phyloP scores from a whole-genome alignment of 2,888 invertebrate genomes.

The Lycophotia porphyrea region DNA sequence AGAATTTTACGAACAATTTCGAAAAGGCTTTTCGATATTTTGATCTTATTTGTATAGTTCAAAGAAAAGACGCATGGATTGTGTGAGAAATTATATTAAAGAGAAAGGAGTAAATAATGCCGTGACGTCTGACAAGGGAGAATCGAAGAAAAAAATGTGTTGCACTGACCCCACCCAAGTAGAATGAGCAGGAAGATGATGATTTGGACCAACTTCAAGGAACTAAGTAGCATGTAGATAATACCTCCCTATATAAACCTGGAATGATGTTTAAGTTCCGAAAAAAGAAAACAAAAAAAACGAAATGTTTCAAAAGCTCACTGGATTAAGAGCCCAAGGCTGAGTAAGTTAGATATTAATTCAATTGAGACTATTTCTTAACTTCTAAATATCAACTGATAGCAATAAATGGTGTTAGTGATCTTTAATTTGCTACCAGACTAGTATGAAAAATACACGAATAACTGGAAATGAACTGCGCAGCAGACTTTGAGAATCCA shows the following conservation, averaged over 20 bases:
- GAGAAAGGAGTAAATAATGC: too few species aligned
- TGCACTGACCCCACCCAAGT: too few species aligned
- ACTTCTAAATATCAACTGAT: not conserved
- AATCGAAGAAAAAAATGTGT: too few species aligned
- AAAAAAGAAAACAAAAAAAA: too few species aligned
- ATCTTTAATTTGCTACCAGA: not conserved
- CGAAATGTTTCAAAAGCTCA: not conserved
- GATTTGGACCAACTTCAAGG: too few species aligned
- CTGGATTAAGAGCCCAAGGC: not conserved
- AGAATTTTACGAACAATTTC: not conserved
- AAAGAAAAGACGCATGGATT: too few species aligned
- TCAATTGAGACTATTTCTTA: not conserved
- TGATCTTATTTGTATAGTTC: not conserved
- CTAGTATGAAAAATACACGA: conserved; percentile 7
- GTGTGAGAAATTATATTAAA: too few species aligned
- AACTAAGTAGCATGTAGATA: not conserved
- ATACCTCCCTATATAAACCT: not conserved
- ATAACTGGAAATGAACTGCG: conserved; percentile 25
- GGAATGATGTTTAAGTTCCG: too few species aligned
- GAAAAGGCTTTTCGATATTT: not conserved
- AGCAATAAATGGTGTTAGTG: not conserved
- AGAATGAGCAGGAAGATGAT: too few species aligned
- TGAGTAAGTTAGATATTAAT: not conserved
- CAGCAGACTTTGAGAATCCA: conserved; percentile 14
- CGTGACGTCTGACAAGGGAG: too few species aligned